Conservation (phyloP, 2,888 invertebrate species). For the Ophion slaviceki region DNA sequence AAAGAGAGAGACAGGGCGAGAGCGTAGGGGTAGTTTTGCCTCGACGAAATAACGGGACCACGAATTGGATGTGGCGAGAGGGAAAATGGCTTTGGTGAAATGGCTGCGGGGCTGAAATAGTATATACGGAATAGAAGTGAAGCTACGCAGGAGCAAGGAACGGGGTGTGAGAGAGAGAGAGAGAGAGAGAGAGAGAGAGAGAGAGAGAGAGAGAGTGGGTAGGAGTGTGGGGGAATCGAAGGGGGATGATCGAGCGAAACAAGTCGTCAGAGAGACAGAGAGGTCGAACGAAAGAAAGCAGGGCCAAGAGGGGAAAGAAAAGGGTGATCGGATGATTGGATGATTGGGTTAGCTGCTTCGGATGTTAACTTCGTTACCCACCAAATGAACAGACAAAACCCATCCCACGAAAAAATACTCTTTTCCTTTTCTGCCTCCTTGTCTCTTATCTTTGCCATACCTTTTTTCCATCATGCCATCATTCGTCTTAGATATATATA, state of each 20-base stretch:
- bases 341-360: constrained; percentile 79
- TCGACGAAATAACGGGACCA: constrained; percentile 66
- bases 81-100: constrained; percentile 66
- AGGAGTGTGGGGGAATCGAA: constrained; percentile 40
- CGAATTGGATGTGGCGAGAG: constrained; percentile 68
- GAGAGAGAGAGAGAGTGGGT: constrained; percentile 3
- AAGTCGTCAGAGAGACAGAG: constrained; percentile 58
- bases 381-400: constrained; percentile 78
- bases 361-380: constrained; percentile 79
- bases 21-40: constrained; percentile 34
- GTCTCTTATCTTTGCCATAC: constrained; percentile 1
- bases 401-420: constrained; percentile 54
- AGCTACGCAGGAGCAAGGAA: constrained; percentile 27
- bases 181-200: constrained; percentile 15
- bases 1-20: neutral
- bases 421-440: constrained; percentile 6
- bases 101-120: constrained; percentile 49
- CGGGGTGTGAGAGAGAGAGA: constrained; percentile 15
- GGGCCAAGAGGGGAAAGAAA: constrained; percentile 52
- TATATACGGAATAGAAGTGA: constrained; percentile 27
- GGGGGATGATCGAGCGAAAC: constrained; percentile 44
- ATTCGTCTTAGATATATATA: neutral
- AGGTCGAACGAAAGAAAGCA: constrained; percentile 55
- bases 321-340: constrained; percentile 75
- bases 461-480: too few species aligned